A percentile compares a stretch with the other conserved stretches of the same genome.
phyloP scores from a whole-genome alignment of 1,140 invertebrate genomes.

The Drosophila rhopaloa region DNA sequence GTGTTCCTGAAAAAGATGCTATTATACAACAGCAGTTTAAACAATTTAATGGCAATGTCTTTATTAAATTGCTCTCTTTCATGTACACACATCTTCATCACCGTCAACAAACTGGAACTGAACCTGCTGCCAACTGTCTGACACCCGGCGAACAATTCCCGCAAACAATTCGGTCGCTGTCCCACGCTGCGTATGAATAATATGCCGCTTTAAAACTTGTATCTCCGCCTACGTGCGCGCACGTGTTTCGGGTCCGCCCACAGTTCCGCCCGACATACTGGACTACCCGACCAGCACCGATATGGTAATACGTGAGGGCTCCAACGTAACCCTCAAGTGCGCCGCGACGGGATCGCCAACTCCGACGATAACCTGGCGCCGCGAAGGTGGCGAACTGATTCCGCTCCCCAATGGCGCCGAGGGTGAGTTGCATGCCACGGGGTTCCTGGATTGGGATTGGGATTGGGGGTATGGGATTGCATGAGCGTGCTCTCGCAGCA shows the following conservation, averaged over 20 bases:
- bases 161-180: constrained; percentile 41
- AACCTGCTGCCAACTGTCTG: constrained; percentile 31
- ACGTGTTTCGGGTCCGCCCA: constrained; percentile 40
- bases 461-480: no score
- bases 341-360: constrained; percentile 92
- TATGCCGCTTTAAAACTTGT: constrained; percentile 59
- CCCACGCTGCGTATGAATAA: constrained; percentile 76
- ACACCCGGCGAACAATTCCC: constrained; percentile 64
- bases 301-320: constrained; percentile 93
- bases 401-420: constrained; percentile 87
- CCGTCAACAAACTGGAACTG: constrained; percentile 22
- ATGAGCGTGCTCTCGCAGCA: constrained; percentile 38
- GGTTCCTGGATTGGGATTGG: no score
- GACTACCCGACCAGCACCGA: constrained; percentile 94
- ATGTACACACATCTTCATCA: constrained; percentile 40
- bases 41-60: constrained; percentile 15
- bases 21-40: no score
- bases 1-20: no score
- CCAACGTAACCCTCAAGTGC: constrained; percentile 93
- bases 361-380: constrained; percentile 92
- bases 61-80: constrained; percentile 3
- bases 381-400: constrained; percentile 91
- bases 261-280: constrained; percentile 94
- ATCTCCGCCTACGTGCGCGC: constrained; percentile 30
- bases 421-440: constrained; percentile 84